A percentile compares a stretch with the other conserved stretches of the same genome.
Evolutionary conservation across 92 coral and sea anemone species (phyloP).

Genomic region (Actinostola sp.): DNA sequence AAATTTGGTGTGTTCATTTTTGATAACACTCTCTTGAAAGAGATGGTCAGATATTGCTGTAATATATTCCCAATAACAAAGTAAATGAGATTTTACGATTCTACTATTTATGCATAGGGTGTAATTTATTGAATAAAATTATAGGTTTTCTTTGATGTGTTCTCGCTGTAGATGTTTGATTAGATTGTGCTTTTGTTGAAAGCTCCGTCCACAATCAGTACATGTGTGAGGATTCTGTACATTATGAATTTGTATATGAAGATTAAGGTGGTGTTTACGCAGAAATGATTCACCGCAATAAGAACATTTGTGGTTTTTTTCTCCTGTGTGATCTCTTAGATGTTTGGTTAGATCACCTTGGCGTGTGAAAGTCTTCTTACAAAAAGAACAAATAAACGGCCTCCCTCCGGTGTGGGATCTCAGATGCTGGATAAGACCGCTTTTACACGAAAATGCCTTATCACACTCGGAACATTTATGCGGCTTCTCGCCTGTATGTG

Average conservation of each 20-base stretch:
- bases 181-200: not conserved
- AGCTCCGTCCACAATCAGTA: not conserved
- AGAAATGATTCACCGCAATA: not conserved
- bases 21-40: too few relatives aligned
- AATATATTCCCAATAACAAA: too few relatives aligned
- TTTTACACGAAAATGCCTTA: too few relatives aligned
- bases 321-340: not conserved
- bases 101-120: too few relatives aligned
- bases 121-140: too few relatives aligned
- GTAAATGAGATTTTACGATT: too few relatives aligned
- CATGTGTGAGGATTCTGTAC: conserved; percentile 9
- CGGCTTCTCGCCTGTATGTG: too few relatives aligned
- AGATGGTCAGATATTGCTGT: too few relatives aligned
- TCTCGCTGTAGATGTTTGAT: not conserved
- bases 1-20: too few relatives aligned
- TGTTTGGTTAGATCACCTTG: not conserved
- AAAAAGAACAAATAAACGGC: not conserved
- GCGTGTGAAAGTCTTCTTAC: not conserved
- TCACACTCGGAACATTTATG: too few relatives aligned
- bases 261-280: not conserved
- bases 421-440: too few relatives aligned
- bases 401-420: too few relatives aligned
- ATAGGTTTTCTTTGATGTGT: not conserved
- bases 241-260: not conserved
- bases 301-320: not conserved